Percentiles rank a stretch among this genome's conserved stretches.
phyloP scores from a whole-genome alignment of 1,140 invertebrate species.

The Drosophila mayri region DNA sequence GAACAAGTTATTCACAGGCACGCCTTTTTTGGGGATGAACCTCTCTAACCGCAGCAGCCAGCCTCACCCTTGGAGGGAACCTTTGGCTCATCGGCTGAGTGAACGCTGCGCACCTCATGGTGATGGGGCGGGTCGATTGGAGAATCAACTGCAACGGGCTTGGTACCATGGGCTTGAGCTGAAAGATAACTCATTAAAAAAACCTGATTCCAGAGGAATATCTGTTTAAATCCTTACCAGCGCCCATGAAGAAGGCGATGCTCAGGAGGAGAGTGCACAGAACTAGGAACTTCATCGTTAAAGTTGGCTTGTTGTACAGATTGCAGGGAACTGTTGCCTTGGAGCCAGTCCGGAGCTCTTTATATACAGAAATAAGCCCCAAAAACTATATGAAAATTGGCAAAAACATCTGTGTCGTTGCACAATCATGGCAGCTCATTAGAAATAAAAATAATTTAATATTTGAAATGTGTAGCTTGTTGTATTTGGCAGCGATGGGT shows the following conservation, averaged over 20 bases:
- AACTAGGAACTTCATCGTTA: slow-evolving; percentile 53
- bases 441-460: slow-evolving; percentile 19
- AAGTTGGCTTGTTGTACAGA: slow-evolving; percentile 30
- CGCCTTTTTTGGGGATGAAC: neutral
- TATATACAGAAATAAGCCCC: slow-evolving; percentile 41
- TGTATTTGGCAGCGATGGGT: slow-evolving; percentile 56
- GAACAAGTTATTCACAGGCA: slow-evolving; percentile 2
- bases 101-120: slow-evolving; percentile 16
- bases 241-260: slow-evolving; percentile 44
- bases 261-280: slow-evolving; percentile 44
- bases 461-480: slow-evolving; percentile 41
- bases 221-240: slow-evolving; percentile 30
- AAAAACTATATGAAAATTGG: neutral
- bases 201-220: neutral
- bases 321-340: slow-evolving; percentile 40
- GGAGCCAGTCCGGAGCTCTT: neutral
- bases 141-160: neutral
- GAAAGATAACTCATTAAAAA: neutral
- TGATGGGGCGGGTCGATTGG: slow-evolving; percentile 8
- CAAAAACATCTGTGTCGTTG: slow-evolving; percentile 45
- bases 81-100: neutral
- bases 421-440: slow-evolving; percentile 28
- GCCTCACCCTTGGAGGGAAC: slow-evolving; percentile 3
- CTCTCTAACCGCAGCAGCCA: slow-evolving; percentile 58
- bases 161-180: slow-evolving; percentile 2